These are phyloP conservation scores for Pilophorus perplexus DNA, from an alignment of 2,888 invertebrate species.

Conservation along the genomic window DNA sequence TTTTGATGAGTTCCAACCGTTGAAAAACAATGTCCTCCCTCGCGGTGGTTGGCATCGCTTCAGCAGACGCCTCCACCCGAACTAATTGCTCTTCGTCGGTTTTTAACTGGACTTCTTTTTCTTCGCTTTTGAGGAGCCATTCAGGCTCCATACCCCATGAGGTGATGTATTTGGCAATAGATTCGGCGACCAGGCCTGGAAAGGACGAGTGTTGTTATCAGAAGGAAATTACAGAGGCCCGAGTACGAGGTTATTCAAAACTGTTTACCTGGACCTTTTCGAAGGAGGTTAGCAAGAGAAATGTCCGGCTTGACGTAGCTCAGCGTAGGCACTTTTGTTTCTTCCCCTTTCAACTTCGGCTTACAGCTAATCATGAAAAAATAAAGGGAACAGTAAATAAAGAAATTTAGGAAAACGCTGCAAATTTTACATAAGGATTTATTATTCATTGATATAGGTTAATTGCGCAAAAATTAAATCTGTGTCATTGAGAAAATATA, in stretches of 20 bases:
- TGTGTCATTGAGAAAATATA: too few relatives aligned
- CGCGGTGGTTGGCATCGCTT: conserved; percentile 47
- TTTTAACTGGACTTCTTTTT: not conserved
- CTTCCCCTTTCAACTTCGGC: conserved; percentile 22
- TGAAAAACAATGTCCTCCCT: conserved; percentile 54
- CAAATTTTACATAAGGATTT: too few relatives aligned
- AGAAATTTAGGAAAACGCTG: too few relatives aligned
- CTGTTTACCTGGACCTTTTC: conserved; percentile 54
- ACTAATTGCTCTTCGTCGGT: conserved; percentile 51
- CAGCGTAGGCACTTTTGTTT: conserved; percentile 37
- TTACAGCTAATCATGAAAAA: conserved; percentile 31
- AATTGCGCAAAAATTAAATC: too few relatives aligned
- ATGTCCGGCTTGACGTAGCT: conserved; percentile 51
- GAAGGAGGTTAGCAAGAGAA: conserved; percentile 53
- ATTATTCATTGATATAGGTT: too few relatives aligned
- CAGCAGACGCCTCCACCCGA: conserved; percentile 50
- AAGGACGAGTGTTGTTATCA: not conserved
- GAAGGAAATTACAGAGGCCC: not conserved
- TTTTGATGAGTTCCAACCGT: conserved; percentile 63
- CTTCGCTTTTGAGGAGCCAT: conserved; percentile 34
- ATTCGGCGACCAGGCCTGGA: conserved; percentile 78
- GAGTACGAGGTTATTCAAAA: too few relatives aligned
- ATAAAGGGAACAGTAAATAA: too few relatives aligned
- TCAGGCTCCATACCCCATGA: conserved; percentile 46
- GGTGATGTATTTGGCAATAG: conserved; percentile 81